Base-by-base conservation (phyloP, 2,797 vertebrate species). In the Amazona ochrocephala region DNA sequence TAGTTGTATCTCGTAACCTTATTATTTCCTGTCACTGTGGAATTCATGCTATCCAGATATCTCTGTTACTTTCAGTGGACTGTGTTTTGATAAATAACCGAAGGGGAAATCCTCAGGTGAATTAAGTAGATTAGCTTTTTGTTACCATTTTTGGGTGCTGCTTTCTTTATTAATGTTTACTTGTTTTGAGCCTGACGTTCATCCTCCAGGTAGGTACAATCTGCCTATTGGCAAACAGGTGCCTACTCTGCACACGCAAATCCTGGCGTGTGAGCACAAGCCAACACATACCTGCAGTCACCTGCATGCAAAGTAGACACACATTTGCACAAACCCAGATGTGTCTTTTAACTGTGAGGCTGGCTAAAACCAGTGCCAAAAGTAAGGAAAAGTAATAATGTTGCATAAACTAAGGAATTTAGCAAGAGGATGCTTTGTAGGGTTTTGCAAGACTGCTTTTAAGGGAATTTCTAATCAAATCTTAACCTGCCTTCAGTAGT, bases 21-120 rank as follows among this genome's bases (percentile, higher is more conserved):
- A 1, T 3, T 0, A 37, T 76, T 66, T 79, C 68, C 58, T 53
- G 3, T 47, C 26, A 6, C 84, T 42, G 51, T 82, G 90, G 51
- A 68, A 87, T 54, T 89, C 95, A 96, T 95, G 96, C 95, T 96
- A 96, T 87, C 78, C 91, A 95, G 96, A 97, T 97, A 97, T 97
- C 96, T 97, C 96, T 96, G 50, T 39, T 47, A 44, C 58, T 84
- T 95, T 87, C 66, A 3, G 6, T 95, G 90, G 91, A 95, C 96
- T 97, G 96, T 96, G 96, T 97, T 97, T 96, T 97, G 95, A 53
- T 75, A 47, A 80, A 79, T 41, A n/a, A 85, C 39, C 74, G 22
- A 83, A 44, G 34, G 48, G 61, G 3, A 73, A 58, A 71, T 12
- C 58, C 42, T 90, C 67, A 13, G 11, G 44, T 51, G 45, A 61